These are phyloP conservation scores for Ophioninae sp. DNA, from an alignment of 2,888 invertebrate genomes.

Conservation along the genomic window DNA sequence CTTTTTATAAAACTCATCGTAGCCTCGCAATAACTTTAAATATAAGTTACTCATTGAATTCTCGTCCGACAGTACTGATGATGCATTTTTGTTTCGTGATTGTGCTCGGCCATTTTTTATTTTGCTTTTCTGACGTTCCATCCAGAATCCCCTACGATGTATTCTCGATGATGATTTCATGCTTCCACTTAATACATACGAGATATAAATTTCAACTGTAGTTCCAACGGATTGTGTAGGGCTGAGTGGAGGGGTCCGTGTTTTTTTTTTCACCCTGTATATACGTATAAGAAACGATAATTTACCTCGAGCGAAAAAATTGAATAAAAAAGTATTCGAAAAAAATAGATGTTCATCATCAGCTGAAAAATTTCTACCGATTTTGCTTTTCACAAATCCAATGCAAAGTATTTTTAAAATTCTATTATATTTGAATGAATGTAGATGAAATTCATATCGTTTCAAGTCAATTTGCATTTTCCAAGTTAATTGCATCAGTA, in stretches of 20 bases:
- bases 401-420: background rate
- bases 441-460: too few species aligned
- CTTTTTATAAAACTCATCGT: background rate
- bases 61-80: background rate
- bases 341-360: background rate
- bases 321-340: background rate
- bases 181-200: background rate
- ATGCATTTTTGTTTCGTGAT: conserved; percentile 6
- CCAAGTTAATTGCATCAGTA: too few species aligned
- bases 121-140: background rate
- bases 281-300: background rate
- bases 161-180: conserved; percentile 15
- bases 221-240: background rate
- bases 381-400: background rate
- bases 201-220: conserved; percentile 1
- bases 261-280: background rate
- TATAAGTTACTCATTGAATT: conserved; percentile 24
- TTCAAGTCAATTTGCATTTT: too few species aligned
- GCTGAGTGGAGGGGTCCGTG: background rate
- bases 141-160: background rate
- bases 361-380: background rate
- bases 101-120: background rate
- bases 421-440: background rate
- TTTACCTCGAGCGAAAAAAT: background rate
- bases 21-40: background rate